phyloP scores from a whole-genome alignment of 2,888 invertebrate genomes.

The Apeira syringaria region DNA sequence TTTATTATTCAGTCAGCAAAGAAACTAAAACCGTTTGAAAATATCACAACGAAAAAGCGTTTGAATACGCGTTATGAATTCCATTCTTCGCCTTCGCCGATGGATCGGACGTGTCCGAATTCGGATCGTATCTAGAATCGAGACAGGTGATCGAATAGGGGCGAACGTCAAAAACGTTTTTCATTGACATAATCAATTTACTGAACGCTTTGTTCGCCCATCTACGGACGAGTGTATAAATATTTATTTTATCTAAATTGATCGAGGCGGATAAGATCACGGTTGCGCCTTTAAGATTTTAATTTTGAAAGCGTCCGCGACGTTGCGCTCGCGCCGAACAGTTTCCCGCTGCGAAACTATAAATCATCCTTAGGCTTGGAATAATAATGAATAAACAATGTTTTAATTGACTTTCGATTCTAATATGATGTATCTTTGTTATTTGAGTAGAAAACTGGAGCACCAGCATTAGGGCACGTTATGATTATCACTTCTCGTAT shows the following conservation, averaged over 20 bases:
- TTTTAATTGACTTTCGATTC: constrained; percentile 81
- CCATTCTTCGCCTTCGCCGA: constrained; percentile 21
- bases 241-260: constrained; percentile 84
- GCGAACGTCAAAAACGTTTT: constrained; percentile 60
- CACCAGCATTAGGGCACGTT: too few species aligned
- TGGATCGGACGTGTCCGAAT: constrained; percentile 25
- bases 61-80: constrained; percentile 27
- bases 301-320: constrained; percentile 78
- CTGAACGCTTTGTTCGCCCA: constrained; percentile 77
- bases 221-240: constrained; percentile 79
- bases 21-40: constrained; percentile 16
- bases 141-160: constrained; percentile 65
- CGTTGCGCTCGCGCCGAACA: constrained; percentile 59
- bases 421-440: constrained; percentile 61
- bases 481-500: too few species aligned
- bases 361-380: constrained; percentile 67
- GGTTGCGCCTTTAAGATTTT: constrained; percentile 73
- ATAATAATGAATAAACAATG: constrained; percentile 72
- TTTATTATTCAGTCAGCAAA: constrained; percentile 8
- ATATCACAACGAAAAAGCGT: constrained; percentile 14
- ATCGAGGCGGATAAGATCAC: constrained; percentile 81
- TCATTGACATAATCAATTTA: constrained; percentile 79
- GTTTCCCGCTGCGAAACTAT: constrained; percentile 79
- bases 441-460: constrained; percentile 50
- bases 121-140: constrained; percentile 54